A percentile compares a stretch with the other conserved stretches of the same genome.
Conservation (phyloP, 64 coral and sea anemone species). For the Montipora efflorescens region DNA sequence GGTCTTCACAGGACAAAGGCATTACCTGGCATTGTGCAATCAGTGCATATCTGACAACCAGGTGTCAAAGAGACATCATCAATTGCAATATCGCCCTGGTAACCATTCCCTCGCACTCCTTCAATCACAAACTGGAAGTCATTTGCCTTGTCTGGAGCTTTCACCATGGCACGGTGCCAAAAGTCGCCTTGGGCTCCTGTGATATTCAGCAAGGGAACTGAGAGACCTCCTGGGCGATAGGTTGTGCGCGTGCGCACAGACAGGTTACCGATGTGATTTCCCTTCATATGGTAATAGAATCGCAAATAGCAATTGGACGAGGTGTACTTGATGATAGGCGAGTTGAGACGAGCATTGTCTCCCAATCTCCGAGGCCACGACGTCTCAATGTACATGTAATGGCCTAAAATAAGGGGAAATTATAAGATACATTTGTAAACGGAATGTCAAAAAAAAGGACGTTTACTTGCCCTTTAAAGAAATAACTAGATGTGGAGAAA, state of each 20-base stretch:
- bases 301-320: constrained; percentile 81
- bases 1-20: neutral
- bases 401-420: constrained; percentile 42
- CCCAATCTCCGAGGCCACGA: constrained; percentile 88
- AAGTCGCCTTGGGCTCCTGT: constrained; percentile 92
- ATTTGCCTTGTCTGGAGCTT: constrained; percentile 25
- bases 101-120: constrained; percentile 84
- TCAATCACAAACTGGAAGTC: constrained; percentile 98
- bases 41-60: constrained; percentile 80
- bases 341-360: constrained; percentile 89
- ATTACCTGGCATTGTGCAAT: constrained; percentile 82
- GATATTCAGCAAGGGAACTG: constrained; percentile 79
- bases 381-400: constrained; percentile 95
- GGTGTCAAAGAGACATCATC: constrained; percentile 94
- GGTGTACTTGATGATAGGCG: constrained; percentile 80
- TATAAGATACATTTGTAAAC: too few species aligned
- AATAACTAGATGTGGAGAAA: too few species aligned
- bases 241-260: constrained; percentile 61
- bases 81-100: constrained; percentile 92
- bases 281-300: constrained; percentile 99
- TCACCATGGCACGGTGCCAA: constrained; percentile 82
- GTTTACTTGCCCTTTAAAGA: too few species aligned
- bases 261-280: constrained; percentile 84
- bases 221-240: constrained; percentile 59
- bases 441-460: too few species aligned